Evolutionary conservation across 2,888 invertebrate genomes (phyloP), one percentile per base, ranked within the genome.

Genomic region (Lottia gigantea): DNA sequence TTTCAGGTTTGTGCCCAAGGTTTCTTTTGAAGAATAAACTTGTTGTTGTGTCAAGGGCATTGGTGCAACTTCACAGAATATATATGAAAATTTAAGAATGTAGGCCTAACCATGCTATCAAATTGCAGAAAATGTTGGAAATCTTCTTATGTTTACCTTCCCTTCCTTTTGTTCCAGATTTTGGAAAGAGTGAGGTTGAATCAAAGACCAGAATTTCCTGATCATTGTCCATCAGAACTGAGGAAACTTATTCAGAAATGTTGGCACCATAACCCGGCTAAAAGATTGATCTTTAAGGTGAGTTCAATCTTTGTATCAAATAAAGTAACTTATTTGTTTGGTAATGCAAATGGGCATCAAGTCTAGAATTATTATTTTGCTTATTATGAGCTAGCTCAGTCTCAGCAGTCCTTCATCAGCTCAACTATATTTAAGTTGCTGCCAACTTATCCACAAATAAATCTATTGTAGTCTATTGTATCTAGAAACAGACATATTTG

Each of bases 201-300:
- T 71, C 77, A 80, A 55, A 70, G 85, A 64, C 86, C 84, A 15
- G 76, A 75, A 31, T 76, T 87, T n/a, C 85, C 85, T 14, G 67
- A 62, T 7, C 67, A 72, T 7, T 85, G 83, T 69, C 85, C 87
- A 7, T 67, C 73, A 31, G 78, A 77, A 1, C 73, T 87, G 62
- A 23, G 71, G 7, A 68, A 71, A 16, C 79, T 87, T n/a, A 83
- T 87, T 23, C 55, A 72, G 4, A 69, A 70, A 40, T 86, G 85
- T 76, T 87, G 87, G 87, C 75, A 82, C 55, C 80, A 80, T 19
- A 82, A 81, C 26, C 84, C 85, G n/a, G 79, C 83, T 14, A 76
- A 70, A 47, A 75, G 87, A 71, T 84, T 85, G 11, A 72, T 78
- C 26, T 86, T 85, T 69, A 84, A 84, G 81, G 86, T 84, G 73